Base-by-base conservation (phyloP, 2,797 vertebrate species). In the Micropoecilia bifurca region DNA sequence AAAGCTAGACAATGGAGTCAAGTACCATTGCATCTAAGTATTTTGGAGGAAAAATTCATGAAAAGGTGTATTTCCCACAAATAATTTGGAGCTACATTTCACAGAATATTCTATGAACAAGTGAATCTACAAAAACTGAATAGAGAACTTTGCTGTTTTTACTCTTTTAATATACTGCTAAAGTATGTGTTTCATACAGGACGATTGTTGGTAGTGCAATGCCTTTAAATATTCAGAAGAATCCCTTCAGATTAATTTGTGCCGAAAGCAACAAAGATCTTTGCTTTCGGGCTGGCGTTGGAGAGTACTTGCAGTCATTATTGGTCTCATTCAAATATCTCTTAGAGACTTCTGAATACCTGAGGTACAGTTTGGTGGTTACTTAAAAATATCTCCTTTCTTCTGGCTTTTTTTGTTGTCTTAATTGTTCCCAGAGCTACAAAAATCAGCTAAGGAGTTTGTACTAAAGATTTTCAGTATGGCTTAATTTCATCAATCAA, bases 271-370 rank as follows among this genome's bases (percentile, higher is more conserved):
- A 80, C 81, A 74, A 88, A 82, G 90, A 80, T 69, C 83, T 82
- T 83, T 85, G 87, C 84, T 89, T 77, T 74, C 61, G 83, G 91
- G 80, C 78, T 75, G 83, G 71, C 87, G 80, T 61, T 55, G 30
- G 87, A 91, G 90, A 89, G 87, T 82, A 90, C 90, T 94, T 90
- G 91, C 82, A 83, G 89, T 93, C 89, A 92, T 94, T 93, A 94
- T 89, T 93, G 91, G 88, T 90, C 86, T 83, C 59, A 73, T 88
- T 80, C 89, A 93, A 92, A 89, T 91, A 90, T 90, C 88, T 90
- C 91, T 83, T 78, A 85, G 85, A 90, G 85, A 87, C 80, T 78
- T 74, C 61, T 86, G 73, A 83, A 86, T 85, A 78, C 77, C 79
- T 90, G 77, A 77, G 59, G 78, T 81, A 86, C 81, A 84, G 91